Conservation (phyloP, 2,113 vertebrate species). For the Saccopteryx leptura region DNA sequence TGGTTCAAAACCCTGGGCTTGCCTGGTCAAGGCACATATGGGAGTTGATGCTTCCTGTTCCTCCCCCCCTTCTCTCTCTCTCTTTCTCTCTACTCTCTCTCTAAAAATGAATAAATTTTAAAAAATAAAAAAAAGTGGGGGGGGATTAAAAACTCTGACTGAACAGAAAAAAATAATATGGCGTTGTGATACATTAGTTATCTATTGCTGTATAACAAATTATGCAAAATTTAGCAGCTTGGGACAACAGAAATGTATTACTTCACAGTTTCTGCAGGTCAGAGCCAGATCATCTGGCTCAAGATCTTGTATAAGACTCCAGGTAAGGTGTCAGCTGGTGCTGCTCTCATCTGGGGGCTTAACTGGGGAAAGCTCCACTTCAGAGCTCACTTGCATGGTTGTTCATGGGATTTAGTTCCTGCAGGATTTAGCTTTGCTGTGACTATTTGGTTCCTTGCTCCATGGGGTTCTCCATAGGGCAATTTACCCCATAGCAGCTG, state of each 20-base stretch:
- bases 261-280: neutral
- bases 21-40: no score
- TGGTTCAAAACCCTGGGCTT: no score
- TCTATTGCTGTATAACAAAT: neutral
- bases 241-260: neutral
- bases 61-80: no score
- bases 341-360: neutral
- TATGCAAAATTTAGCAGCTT: neutral
- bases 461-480: neutral
- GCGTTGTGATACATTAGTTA: neutral
- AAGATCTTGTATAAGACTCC: neutral
- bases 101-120: no score
- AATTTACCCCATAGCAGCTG: neutral
- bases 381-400: neutral
- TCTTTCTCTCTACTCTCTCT: no score
- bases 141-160: neutral
- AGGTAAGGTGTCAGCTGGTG: neutral
- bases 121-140: neutral
- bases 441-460: neutral
- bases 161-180: neutral
- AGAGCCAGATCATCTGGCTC: neutral
- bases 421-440: rapidly evolving
- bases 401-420: neutral
- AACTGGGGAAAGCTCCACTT: rapidly evolving
- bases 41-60: no score